Percentiles rank a stretch among this genome's conserved stretches.
phyloP scores from a whole-genome alignment of 2,888 invertebrate species.

The Hylaea fasciaria region DNA sequence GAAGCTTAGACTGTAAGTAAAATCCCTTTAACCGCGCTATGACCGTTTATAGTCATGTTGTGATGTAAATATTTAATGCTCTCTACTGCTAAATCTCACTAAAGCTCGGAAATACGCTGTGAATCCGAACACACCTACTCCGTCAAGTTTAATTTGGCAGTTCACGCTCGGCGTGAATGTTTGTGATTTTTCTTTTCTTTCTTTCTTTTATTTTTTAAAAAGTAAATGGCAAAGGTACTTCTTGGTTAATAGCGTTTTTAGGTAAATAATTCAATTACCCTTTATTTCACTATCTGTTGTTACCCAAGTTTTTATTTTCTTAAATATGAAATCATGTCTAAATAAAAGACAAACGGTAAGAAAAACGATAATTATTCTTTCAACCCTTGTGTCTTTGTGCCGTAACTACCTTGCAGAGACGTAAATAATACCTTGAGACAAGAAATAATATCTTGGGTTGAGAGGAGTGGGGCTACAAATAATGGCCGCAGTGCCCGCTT shows the following conservation, averaged over 20 bases:
- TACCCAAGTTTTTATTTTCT: background rate
- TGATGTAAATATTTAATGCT: background rate
- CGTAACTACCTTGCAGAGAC: conserved; percentile 18
- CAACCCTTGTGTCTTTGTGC: conserved; percentile 28
- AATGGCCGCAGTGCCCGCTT: conserved; percentile 8
- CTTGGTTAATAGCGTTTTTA: no score
- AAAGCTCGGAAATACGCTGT: background rate
- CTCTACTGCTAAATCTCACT: background rate
- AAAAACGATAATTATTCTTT: conserved; percentile 28
- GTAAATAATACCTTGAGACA: conserved; percentile 23
- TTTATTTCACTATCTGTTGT: no score
- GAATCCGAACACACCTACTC: background rate
- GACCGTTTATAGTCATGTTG: background rate
- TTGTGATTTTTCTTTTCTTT: no score
- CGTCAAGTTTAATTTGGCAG: background rate
- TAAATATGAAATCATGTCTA: conserved; percentile 7
- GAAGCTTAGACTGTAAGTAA: no score
- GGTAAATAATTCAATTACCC: no score
- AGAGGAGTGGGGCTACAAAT: conserved; percentile 9
- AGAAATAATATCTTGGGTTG: conserved; percentile 16
- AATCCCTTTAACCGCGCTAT: no score
- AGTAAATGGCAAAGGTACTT: no score
- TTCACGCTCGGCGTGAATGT: no score
- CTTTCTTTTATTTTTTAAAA: no score
- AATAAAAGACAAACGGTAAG: conserved; percentile 21